phyloP scores from a whole-genome alignment of 2,113 vertebrate genomes.

The Petroica traversi region DNA sequence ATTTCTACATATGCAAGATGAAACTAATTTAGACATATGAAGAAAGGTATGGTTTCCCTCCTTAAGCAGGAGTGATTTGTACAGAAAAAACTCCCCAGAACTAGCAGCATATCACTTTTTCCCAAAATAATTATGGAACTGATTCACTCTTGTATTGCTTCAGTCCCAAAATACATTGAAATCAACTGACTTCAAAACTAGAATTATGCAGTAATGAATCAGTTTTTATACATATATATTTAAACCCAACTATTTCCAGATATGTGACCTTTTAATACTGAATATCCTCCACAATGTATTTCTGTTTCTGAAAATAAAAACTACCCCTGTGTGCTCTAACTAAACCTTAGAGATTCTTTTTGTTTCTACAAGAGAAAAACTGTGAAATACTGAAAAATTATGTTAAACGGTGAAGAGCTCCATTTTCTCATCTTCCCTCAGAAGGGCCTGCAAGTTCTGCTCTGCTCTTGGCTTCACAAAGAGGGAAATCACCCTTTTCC shows the following conservation, averaged over 20 bases:
- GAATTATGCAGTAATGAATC: slow-evolving; percentile 1
- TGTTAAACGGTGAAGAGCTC: not conserved
- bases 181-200: slow-evolving; percentile 20
- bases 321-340: not conserved
- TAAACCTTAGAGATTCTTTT: not conserved
- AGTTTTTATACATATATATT: slow-evolving; percentile 5
- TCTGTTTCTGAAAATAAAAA: not conserved
- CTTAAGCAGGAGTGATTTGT: not conserved
- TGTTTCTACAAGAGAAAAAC: not conserved
- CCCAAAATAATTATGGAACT: not conserved
- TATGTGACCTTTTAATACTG: not conserved
- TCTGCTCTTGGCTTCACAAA: not conserved
- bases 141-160: not conserved
- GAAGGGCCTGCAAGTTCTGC: not conserved
- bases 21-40: slow-evolving; percentile 26
- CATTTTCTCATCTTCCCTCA: not conserved
- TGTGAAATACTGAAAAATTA: not conserved
- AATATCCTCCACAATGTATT: not conserved
- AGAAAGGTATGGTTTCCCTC: not conserved
- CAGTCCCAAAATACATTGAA: slow-evolving; percentile 22
- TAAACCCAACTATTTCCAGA: slow-evolving; percentile 17
- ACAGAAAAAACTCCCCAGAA: not conserved
- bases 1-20: slow-evolving; percentile 10
- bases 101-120: not conserved
- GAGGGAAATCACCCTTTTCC: not conserved